phyloP scores from a whole-genome alignment of 2,797 vertebrate species.

The Streptopelia turtur region DNA sequence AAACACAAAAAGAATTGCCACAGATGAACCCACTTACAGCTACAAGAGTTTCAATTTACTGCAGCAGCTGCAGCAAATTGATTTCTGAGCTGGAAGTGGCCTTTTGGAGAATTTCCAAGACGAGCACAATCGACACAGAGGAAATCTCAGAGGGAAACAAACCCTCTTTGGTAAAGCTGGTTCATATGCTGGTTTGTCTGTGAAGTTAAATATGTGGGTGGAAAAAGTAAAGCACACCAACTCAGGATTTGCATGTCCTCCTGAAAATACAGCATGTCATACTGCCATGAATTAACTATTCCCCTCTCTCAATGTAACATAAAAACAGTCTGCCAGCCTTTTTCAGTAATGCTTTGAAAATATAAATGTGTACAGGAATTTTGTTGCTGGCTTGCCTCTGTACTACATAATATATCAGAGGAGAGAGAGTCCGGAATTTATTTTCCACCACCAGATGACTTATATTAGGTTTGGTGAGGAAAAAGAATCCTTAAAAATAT shows the following conservation, averaged over 20 bases:
- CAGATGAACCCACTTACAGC: not conserved
- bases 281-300: not conserved
- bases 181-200: not conserved
- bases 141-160: not conserved
- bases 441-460: not conserved
- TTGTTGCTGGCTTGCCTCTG: not conserved
- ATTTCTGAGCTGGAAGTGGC: constrained; percentile 6
- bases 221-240: not conserved
- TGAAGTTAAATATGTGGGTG: not conserved
- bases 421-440: not conserved
- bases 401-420: not conserved
- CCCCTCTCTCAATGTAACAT: not conserved
- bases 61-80: constrained; percentile 20
- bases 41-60: not conserved
- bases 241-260: not conserved
- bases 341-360: not conserved
- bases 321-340: not conserved
- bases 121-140: not conserved
- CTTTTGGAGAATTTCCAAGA: constrained; percentile 31
- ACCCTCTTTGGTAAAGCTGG: not conserved
- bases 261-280: not conserved
- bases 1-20: not conserved
- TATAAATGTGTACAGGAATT: not conserved
- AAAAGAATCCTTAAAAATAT: not conserved
- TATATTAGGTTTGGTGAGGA: not conserved